A percentile compares a stretch with the other conserved stretches of the same genome.
Conservation (phyloP, 1,140 invertebrate genomes). For the Calephelis virginiensis region DNA sequence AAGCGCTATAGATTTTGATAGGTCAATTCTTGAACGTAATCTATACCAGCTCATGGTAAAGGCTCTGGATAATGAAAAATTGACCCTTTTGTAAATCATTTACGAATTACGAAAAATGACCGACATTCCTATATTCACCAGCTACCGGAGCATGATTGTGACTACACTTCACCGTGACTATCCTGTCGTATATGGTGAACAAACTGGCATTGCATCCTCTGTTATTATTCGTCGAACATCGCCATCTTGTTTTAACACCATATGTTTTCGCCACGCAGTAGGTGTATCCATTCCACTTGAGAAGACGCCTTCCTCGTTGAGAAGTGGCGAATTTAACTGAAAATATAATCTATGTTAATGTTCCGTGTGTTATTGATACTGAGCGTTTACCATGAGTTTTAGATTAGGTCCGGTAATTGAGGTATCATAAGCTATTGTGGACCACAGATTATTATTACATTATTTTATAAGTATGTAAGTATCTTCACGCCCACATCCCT, state of each 20-base stretch:
- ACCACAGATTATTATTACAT: too few species aligned
- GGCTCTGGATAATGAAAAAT: too few species aligned
- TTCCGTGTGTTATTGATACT: too few species aligned
- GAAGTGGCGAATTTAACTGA: conserved; percentile 11
- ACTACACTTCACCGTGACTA: conserved; percentile 28
- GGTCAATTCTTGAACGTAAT: too few species aligned
- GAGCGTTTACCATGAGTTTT: too few species aligned
- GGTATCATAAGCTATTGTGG: too few species aligned
- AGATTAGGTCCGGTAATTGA: too few species aligned
- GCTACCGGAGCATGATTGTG: conserved; percentile 35
- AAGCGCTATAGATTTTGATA: too few species aligned
- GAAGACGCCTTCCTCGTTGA: conserved; percentile 25
- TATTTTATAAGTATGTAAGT: too few species aligned
- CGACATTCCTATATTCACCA: background rate
- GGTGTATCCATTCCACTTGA: conserved; percentile 28
- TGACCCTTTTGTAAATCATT: too few species aligned
- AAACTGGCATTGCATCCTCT: conserved; percentile 44
- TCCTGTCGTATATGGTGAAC: conserved; percentile 38
- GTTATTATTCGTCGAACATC: conserved; percentile 46
- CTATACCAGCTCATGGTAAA: too few species aligned
- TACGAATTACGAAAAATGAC: background rate
- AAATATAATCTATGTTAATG: background rate
- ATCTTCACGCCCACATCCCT: too few species aligned
- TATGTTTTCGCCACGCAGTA: conserved; percentile 21
- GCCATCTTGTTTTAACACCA: conserved; percentile 38